These are phyloP conservation scores for Drosophila tanythrix DNA, from an alignment of 2,888 invertebrate genomes.

Conservation along the genomic window DNA sequence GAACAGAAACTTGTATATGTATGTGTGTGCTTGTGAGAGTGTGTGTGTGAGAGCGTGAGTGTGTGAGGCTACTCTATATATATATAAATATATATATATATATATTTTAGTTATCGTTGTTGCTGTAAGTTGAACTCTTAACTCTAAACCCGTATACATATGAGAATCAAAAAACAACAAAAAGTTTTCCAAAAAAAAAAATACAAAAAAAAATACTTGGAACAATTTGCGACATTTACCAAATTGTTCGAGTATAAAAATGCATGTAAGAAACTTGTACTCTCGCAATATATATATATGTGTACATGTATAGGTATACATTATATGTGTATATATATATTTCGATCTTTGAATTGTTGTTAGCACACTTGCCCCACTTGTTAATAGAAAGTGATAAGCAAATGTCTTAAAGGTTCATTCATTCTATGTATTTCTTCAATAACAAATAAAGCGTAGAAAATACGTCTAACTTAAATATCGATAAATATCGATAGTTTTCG, in stretches of 20 bases:
- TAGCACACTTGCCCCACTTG: slow-evolving; percentile 65
- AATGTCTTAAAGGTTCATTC: slow-evolving; percentile 35
- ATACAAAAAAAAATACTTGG: slow-evolving; percentile 17
- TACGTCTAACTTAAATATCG: slow-evolving; percentile 27
- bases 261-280: slow-evolving; percentile 19
- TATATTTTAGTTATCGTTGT: slow-evolving; percentile 41
- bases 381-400: slow-evolving; percentile 52
- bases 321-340: slow-evolving; percentile 22
- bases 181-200: slow-evolving; percentile 43
- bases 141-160: slow-evolving; percentile 37
- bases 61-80: neutral
- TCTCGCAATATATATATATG: slow-evolving; percentile 2
- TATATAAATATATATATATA: slow-evolving; percentile 3
- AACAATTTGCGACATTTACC: slow-evolving; percentile 31
- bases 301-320: neutral
- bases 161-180: slow-evolving; percentile 51
- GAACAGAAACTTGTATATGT: slow-evolving; percentile 7
- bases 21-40: slow-evolving; percentile 9
- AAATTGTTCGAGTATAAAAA: slow-evolving; percentile 38
- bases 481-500: slow-evolving; percentile 42
- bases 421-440: slow-evolving; percentile 43
- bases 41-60: neutral
- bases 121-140: slow-evolving; percentile 46
- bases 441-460: slow-evolving; percentile 21
- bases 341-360: slow-evolving; percentile 64